Conservation (phyloP, 2,888 invertebrate species). For the Dicyrtoma fusca region DNA sequence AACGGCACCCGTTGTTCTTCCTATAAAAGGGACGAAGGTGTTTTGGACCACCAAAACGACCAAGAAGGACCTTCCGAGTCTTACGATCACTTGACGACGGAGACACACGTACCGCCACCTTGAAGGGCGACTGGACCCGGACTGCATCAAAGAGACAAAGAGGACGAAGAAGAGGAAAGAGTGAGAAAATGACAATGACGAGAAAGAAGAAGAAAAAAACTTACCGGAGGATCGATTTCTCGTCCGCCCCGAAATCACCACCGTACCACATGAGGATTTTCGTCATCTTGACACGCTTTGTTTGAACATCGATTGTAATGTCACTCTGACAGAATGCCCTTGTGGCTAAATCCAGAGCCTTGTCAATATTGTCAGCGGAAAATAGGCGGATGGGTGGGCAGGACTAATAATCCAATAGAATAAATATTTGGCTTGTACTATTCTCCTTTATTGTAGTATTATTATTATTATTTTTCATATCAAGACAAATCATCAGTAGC, state of each 20-base stretch:
- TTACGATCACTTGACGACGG: too few species aligned
- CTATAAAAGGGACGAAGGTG: too few species aligned
- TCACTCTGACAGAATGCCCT: slow-evolving; percentile 27
- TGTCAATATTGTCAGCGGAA: slow-evolving; percentile 44
- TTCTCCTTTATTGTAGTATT: not conserved
- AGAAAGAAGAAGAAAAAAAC: slow-evolving; percentile 19
- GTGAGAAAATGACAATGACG: slow-evolving; percentile 6
- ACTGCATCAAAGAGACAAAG: not conserved
- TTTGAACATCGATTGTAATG: slow-evolving; percentile 36
- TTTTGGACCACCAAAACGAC: too few species aligned
- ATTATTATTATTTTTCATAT: too few species aligned
- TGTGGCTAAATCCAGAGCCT: slow-evolving; percentile 40
- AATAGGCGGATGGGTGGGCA: slow-evolving; percentile 49
- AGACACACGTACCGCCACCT: too few species aligned
- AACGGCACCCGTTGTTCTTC: too few species aligned
- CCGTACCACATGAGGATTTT: slow-evolving; percentile 52
- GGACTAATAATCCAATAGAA: slow-evolving; percentile 33
- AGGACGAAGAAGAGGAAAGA: not conserved
- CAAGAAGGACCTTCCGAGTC: too few species aligned
- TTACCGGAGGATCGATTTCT: slow-evolving; percentile 41
- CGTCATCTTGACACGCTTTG: slow-evolving; percentile 40
- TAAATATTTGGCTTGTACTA: not conserved
- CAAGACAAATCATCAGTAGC: not conserved
- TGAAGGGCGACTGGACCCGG: not conserved
- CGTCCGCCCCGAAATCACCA: slow-evolving; percentile 42